Percentiles rank a stretch among this genome's conserved stretches.
Conservation (phyloP, 2,888 invertebrate genomes). For the Amiota mariae region DNA sequence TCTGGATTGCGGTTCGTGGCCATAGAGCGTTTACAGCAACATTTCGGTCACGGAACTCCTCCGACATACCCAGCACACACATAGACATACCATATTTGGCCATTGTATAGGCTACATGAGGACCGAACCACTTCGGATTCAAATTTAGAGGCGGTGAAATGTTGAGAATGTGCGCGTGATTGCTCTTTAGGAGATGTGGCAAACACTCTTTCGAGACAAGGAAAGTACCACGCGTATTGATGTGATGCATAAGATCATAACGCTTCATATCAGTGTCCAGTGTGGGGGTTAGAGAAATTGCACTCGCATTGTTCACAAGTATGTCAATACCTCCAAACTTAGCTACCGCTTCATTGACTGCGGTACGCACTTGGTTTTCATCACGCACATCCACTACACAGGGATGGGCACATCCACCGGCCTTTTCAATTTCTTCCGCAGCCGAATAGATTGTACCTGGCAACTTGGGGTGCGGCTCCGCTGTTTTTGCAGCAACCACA, state of each 20-base stretch:
- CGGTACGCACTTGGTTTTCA: conserved; percentile 80
- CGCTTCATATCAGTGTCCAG: conserved; percentile 92
- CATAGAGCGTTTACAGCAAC: conserved; percentile 97
- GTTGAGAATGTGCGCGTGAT: conserved; percentile 95
- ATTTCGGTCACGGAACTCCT: conserved; percentile 86
- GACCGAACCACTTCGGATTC: conserved; percentile 89
- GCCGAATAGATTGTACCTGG: conserved; percentile 88
- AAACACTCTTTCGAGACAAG: conserved; percentile 93
- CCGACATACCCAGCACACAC: conserved; percentile 98
- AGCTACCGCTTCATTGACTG: conserved; percentile 80
- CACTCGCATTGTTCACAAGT: conserved; percentile 95
- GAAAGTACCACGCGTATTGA: conserved; percentile 96
- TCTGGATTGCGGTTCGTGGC: conserved; percentile 95
- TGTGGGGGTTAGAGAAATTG: conserved; percentile 90
- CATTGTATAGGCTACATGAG: conserved; percentile 97
- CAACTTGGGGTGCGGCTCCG: conserved; percentile 79
- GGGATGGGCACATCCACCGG: conserved; percentile 84
- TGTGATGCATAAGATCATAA: conserved; percentile 95
- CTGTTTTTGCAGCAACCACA: conserved; percentile 90
- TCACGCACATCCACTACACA: conserved; percentile 88
- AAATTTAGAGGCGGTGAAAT: conserved; percentile 95
- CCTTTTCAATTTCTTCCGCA: conserved; percentile 88
- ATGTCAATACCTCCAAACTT: conserved; percentile 97
- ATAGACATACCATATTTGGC: conserved; percentile 99
- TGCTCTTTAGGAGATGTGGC: conserved; percentile 88